phyloP scores from a whole-genome alignment of 2,888 invertebrate genomes.

The Yponomeuta malinellus region DNA sequence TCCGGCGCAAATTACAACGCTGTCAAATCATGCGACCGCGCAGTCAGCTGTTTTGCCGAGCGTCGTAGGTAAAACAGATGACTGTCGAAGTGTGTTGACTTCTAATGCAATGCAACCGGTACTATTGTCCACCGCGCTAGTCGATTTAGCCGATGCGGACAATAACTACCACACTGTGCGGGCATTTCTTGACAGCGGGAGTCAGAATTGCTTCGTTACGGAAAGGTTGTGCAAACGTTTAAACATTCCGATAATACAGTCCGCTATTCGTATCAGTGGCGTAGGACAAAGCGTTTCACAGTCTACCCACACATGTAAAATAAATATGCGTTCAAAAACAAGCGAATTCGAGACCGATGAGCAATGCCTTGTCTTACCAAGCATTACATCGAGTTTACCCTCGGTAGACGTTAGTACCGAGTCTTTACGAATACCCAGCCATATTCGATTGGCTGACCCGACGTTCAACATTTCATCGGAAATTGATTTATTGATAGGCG shows the following conservation, averaged over 20 bases:
- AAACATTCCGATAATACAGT: constrained; percentile 15
- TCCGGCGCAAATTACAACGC: not conserved
- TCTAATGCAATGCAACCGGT: too few relatives aligned
- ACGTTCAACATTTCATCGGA: constrained; percentile 14
- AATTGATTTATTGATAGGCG: constrained; percentile 19
- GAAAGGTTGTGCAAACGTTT: constrained; percentile 16
- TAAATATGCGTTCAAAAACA: constrained; percentile 17
- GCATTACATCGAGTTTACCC: constrained; percentile 7
- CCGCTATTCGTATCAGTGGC: constrained; percentile 17
- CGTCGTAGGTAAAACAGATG: not conserved
- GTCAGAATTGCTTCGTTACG: constrained; percentile 18
- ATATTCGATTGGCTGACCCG: constrained; percentile 20
- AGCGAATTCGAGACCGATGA: constrained; percentile 18
- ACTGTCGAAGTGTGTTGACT: too few relatives aligned
- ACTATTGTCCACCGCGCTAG: too few relatives aligned
- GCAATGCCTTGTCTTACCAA: too few relatives aligned
- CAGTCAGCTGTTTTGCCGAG: not conserved
- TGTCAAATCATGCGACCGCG: not conserved
- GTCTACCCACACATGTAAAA: constrained; percentile 15
- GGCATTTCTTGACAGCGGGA: not conserved
- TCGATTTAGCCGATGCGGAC: too few relatives aligned
- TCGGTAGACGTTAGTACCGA: constrained; percentile 14
- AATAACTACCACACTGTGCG: not conserved
- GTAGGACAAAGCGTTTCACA: constrained; percentile 17
- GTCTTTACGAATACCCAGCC: constrained; percentile 16